Conservation (phyloP, 2,113 vertebrate genomes). For the Lethenteron camtschaticum region DNA sequence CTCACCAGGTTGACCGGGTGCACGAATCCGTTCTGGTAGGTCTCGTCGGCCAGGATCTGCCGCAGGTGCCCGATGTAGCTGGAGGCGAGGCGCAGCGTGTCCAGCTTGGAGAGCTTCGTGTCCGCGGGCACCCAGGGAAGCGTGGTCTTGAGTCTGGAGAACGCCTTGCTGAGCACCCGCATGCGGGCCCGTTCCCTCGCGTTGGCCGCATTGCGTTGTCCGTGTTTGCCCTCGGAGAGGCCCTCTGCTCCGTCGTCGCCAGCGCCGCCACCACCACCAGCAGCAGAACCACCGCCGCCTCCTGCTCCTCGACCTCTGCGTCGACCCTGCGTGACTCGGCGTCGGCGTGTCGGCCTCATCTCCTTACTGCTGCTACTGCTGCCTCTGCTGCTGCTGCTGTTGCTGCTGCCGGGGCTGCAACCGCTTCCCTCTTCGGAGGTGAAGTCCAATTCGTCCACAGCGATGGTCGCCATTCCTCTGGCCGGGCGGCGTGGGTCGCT, state of each 20-base stretch:
- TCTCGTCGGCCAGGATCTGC: conserved; percentile 67
- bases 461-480: no score
- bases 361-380: conserved; percentile 9
- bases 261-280: background rate
- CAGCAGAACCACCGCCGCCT: conserved; percentile 7
- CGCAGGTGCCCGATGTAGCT: conserved; percentile 91
- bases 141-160: conserved; percentile 75
- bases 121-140: conserved; percentile 77
- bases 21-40: conserved; percentile 46
- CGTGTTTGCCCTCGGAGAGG: conserved; percentile 43
- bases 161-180: conserved; percentile 84
- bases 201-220: conserved; percentile 73
- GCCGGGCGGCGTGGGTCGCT: conserved; percentile 13
- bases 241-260: conserved; percentile 14
- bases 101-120: conserved; percentile 76
- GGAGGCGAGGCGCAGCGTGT: conserved; percentile 74
- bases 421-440: no score
- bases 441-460: no score
- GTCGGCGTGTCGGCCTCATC: conserved; percentile 18
- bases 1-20: conserved; percentile 72
- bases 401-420: no score
- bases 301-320: conserved; percentile 20
- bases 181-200: conserved; percentile 77
- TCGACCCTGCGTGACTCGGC: conserved; percentile 22
- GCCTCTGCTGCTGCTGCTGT: no score